A percentile compares a stretch with the other conserved stretches of the same genome.
These are phyloP conservation scores for Corticium candelabrum DNA, from an alignment of 37 sponge, comb jelly and placozoan species.

Conservation along the genomic window DNA sequence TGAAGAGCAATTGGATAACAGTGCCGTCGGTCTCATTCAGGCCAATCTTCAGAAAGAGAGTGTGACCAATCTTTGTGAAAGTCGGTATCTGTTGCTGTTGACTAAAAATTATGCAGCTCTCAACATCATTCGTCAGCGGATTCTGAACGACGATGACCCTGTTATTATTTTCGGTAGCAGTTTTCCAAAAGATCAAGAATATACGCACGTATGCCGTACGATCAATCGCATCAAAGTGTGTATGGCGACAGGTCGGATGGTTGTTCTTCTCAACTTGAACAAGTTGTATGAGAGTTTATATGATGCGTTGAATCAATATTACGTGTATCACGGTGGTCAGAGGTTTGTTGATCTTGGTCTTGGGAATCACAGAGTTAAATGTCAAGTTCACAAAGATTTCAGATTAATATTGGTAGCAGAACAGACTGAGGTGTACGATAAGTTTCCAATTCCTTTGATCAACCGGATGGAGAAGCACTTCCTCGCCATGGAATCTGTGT, in stretches of 20 bases:
- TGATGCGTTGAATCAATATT: conserved; percentile 87
- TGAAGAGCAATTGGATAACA: neutral
- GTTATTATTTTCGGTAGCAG: conserved; percentile 84
- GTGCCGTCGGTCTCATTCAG: neutral
- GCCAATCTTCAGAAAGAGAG: neutral
- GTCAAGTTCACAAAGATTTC: conserved; percentile 40
- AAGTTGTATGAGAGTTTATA: conserved; percentile 93
- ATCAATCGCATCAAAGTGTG: conserved; percentile 92
- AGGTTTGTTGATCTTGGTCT: conserved; percentile 47
- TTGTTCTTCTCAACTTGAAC: conserved; percentile 86
- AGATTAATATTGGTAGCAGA: conserved; percentile 38
- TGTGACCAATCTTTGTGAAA: conserved; percentile 24
- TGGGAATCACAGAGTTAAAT: conserved; percentile 30
- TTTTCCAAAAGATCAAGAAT: conserved; percentile 86
- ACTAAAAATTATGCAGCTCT: conserved; percentile 89
- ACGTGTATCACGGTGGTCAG: conserved; percentile 25
- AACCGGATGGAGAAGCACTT: conserved; percentile 60
- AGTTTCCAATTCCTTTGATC: conserved; percentile 56
- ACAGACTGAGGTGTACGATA: conserved; percentile 25
- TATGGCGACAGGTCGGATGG: conserved; percentile 83
- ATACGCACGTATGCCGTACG: conserved; percentile 87
- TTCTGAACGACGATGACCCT: conserved; percentile 20
- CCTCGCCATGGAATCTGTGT: conserved; percentile 18
- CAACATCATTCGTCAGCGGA: conserved; percentile 48
- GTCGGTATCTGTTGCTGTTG: conserved; percentile 78